These are phyloP conservation scores for Perizoma affinitatum DNA, from an alignment of 2,888 invertebrate species.

Conservation along the genomic window DNA sequence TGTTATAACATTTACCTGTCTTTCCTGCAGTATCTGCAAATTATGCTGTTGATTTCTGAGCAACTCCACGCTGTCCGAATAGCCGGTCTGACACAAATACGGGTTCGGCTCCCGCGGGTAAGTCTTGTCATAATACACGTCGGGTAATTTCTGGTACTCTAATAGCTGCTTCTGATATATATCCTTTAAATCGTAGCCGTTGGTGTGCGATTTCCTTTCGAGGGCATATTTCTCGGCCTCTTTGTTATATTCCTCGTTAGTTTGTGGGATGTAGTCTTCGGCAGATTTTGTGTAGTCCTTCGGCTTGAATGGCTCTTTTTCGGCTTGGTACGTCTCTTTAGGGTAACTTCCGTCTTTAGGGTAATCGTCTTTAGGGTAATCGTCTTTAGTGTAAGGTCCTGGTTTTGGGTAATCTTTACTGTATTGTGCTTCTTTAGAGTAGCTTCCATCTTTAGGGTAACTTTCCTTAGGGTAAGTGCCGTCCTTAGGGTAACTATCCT, in stretches of 20 bases:
- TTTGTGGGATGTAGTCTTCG: slow-evolving; percentile 70
- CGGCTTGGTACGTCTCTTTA: background rate
- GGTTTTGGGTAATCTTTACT: slow-evolving; percentile 9
- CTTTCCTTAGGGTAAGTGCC: slow-evolving; percentile 16
- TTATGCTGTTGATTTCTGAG: slow-evolving; percentile 73
- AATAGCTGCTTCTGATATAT: slow-evolving; percentile 48
- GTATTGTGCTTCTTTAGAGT: slow-evolving; percentile 2
- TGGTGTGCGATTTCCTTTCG: slow-evolving; percentile 60
- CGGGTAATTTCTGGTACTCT: slow-evolving; percentile 50
- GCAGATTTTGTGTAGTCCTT: slow-evolving; percentile 67
- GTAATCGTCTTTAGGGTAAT: slow-evolving; percentile 9
- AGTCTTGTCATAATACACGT: slow-evolving; percentile 50
- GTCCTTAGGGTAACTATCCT: slow-evolving; percentile 5
- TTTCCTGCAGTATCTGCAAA: slow-evolving; percentile 65
- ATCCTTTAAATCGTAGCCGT: slow-evolving; percentile 58
- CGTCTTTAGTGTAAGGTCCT: slow-evolving; percentile 19
- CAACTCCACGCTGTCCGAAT: slow-evolving; percentile 62
- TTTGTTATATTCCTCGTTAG: slow-evolving; percentile 75
- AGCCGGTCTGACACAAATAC: slow-evolving; percentile 45
- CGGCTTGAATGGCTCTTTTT: slow-evolving; percentile 45
- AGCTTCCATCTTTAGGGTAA: slow-evolving; percentile 13
- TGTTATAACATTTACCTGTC: background rate
- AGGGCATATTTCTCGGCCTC: slow-evolving; percentile 75
- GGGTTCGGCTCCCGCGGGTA: slow-evolving; percentile 39
- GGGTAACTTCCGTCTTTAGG: slow-evolving; percentile 8